Evolutionary conservation across 2,113 vertebrate genomes (phyloP), one percentile per base, ranked within the genome.

Genomic region (Phainopepla nitens): DNA sequence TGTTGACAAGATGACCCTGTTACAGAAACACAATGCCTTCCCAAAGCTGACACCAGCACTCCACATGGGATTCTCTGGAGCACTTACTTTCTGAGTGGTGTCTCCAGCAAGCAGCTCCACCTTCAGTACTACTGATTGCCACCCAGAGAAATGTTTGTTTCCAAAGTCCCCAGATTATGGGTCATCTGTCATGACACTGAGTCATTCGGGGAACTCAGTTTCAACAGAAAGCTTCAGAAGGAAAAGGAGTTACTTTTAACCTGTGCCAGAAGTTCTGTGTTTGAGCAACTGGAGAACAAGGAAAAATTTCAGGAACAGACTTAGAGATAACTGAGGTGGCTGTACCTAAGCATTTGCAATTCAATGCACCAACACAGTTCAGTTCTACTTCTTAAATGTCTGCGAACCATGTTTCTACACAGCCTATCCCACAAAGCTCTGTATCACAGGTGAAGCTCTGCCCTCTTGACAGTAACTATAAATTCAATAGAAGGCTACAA

Each of bases 311-410:
- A 69, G 58, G 54, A 76, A 83, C n/a, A 69, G 42, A 84, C 23
- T 18, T 6, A 22, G 28, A 86, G 44, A 72, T 39, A 53, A 64
- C 10, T 15, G 53, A 61, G 19, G 44, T 41, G 79, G 41, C 68
- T 72, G 44, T 23, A 35, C 33, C 19, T 35, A 45, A 84, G n/a
- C 17, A 54, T 69, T 39, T 61, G 68, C 56, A 70, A 65, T 31
- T 57, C 39, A 51, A 5, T 11, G n/a, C 28, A 69, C 15, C 0
- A 0, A 70, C 29, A 31, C 12, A 83, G 31, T 39, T 76, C 44
- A 60, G 35, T 24, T 75, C 35, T 68, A 6, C 25, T 65, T 81
- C 73, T 61, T 0, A 0, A 65, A 16, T 1, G 2, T 29, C 27
- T 23, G 57, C 87, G 33, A 47, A 85, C 42, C 2, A 13, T 8